Evolutionary conservation across 2,888 invertebrate genomes (phyloP), one percentile per base, ranked within the genome.

Genomic region (Epinotia brunnichana): DNA sequence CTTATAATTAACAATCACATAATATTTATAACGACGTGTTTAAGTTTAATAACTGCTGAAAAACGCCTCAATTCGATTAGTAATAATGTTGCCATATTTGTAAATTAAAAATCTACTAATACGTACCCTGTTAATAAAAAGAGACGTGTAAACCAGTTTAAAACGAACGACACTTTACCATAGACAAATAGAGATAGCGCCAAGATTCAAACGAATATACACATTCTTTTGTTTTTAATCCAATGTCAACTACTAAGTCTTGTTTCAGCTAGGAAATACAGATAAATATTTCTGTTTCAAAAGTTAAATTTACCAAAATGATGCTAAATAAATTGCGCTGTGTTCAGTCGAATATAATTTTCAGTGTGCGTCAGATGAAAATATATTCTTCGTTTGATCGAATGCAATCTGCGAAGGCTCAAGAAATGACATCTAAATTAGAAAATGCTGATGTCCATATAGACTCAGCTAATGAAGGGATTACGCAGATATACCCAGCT

Each of bases 401-500:
- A 17, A 73, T 79, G 71, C 85, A 85, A 74, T 80, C 81, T 17
- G 74, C 80, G 10, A 85, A 85, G 74, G 75, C 80, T 70, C 78
- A 83, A 59, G 83, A 84, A 75, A 74, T 76, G 48, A 48, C 76
- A 24, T 74, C 64, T 75, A 41, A 76, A 76, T 13, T 44, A 77
- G 3, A 60, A 67, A 24, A 75, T 57, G 66, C 60, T 39, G 29
- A 63, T 7, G 54, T 69, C 63, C 71, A 60, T 2, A 70, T 76
- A 17, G 61, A 78, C n/a, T 39, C 71, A 11, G 74, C 64, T 19
- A 78, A 77, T 56, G 76, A 76, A 70, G 74, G 76, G 61, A 74
- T 80, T 5, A 78, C 78, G 57, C 87, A 90, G 75, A 81, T 90
- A 76, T 88, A 83, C 74, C 81, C 89, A 10, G 68, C 87, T 3